Percentiles rank a stretch among this genome's conserved stretches.
Conservation (phyloP, 2,888 invertebrate species). For the Ophion slaviceki region DNA sequence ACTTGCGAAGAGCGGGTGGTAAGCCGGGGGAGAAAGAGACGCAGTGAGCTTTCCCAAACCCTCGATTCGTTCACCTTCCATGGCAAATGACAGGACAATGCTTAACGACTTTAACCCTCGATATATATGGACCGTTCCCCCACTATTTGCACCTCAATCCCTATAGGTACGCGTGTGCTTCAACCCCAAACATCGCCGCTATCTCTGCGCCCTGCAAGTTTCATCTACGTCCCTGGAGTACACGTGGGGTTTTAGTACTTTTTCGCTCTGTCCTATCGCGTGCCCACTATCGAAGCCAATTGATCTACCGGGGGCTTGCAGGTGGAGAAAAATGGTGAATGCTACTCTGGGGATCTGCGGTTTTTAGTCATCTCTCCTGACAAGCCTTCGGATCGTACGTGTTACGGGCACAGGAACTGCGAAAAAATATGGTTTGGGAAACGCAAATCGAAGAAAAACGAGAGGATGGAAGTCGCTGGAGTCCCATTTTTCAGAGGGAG, state of each 20-base stretch:
- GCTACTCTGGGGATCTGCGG: too few relatives aligned
- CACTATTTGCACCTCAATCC: slow-evolving; percentile 2
- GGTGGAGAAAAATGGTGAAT: slow-evolving; percentile 13
- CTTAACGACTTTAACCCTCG: slow-evolving; percentile 67
- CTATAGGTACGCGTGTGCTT: slow-evolving; percentile 5
- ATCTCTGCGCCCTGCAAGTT: slow-evolving; percentile 36
- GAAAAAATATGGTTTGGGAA: too few relatives aligned
- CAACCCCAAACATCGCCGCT: slow-evolving; percentile 9
- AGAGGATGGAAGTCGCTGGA: too few relatives aligned
- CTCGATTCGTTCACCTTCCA: slow-evolving; percentile 41
- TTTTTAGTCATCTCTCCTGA: too few relatives aligned
- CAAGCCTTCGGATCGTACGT: too few relatives aligned
- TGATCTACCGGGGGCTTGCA: slow-evolving; percentile 41
- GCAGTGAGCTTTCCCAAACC: slow-evolving; percentile 38
- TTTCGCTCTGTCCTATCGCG: slow-evolving; percentile 24
- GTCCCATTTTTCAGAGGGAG: too few relatives aligned
- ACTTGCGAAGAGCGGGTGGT: slow-evolving; percentile 3
- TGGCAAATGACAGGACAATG: slow-evolving; percentile 66
- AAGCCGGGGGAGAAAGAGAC: neutral
- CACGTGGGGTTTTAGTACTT: slow-evolving; percentile 17
- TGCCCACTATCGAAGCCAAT: slow-evolving; percentile 58
- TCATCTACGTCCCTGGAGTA: slow-evolving; percentile 36
- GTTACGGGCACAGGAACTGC: too few relatives aligned
- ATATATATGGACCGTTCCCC: slow-evolving; percentile 37
- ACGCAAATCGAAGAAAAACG: too few relatives aligned